These are phyloP conservation scores for Cryptotermes secundus DNA, from an alignment of 1,140 invertebrate genomes.

Conservation along the genomic window DNA sequence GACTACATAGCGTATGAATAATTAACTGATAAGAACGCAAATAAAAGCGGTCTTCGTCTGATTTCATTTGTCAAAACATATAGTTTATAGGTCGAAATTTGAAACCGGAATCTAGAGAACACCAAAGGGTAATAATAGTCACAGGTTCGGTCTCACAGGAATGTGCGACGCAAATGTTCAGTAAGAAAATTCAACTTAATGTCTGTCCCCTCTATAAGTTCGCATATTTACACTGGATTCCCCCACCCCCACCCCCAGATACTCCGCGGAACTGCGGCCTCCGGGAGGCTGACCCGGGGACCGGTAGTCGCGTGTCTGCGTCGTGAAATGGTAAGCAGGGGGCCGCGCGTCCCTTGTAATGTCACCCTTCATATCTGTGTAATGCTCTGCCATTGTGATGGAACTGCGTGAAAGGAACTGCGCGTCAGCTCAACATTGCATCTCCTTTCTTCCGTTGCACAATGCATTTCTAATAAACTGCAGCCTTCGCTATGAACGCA, in stretches of 20 bases:
- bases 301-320: background rate
- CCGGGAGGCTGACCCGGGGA: background rate
- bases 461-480: background rate
- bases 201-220: background rate
- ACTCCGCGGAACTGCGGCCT: background rate
- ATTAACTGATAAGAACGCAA: too few relatives aligned
- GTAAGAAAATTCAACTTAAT: too few relatives aligned
- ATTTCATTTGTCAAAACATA: too few relatives aligned
- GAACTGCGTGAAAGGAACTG: background rate
- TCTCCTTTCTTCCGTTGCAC: background rate
- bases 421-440: background rate
- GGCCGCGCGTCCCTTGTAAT: background rate
- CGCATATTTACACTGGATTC: background rate
- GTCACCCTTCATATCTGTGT: background rate
- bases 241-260: too few relatives aligned
- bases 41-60: too few relatives aligned
- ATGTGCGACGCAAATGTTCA: too few relatives aligned
- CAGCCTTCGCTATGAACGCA: background rate
- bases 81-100: too few relatives aligned
- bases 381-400: background rate
- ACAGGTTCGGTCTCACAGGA: too few relatives aligned
- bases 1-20: too few relatives aligned
- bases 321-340: background rate
- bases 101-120: too few relatives aligned
- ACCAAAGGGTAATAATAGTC: too few relatives aligned